These are phyloP conservation scores for Taurulus bubalis DNA, from an alignment of 2,113 vertebrate species.

Conservation along the genomic window DNA sequence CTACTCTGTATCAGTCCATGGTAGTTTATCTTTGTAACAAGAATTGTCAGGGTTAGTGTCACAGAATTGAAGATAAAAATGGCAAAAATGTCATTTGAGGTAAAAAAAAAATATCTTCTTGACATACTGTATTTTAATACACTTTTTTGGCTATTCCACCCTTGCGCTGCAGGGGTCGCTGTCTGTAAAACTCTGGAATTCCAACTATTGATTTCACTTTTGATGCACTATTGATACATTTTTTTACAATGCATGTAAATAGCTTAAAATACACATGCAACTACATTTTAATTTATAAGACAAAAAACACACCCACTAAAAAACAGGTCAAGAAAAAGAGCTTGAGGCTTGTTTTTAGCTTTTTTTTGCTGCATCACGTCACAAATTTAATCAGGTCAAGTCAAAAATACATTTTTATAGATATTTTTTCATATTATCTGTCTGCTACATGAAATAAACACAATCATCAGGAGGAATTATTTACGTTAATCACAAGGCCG, in stretches of 20 bases:
- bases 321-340: not conserved
- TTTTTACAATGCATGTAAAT: not conserved
- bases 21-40: conserved; percentile 19
- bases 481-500: conserved; percentile 76
- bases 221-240: not conserved
- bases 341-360: conserved; percentile 27
- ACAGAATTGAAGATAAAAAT: not conserved
- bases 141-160: not conserved
- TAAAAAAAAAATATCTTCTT: not conserved
- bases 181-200: not conserved
- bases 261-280: not conserved
- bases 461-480: conserved; percentile 73
- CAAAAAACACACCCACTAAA: not conserved
- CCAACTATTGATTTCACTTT: not conserved
- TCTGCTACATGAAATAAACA: conserved; percentile 86
- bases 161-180: not conserved
- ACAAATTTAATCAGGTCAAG: conserved; percentile 95
- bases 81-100: not conserved
- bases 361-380: conserved; percentile 89
- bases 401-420: conserved; percentile 92
- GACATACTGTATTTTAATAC: not conserved
- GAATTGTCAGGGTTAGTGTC: not conserved
- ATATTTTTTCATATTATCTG: conserved; percentile 82
- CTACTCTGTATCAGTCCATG: conserved; percentile 8
- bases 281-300: not conserved